Conservation (phyloP, 2,888 invertebrate species). For the Sinhomidia bicolor region DNA sequence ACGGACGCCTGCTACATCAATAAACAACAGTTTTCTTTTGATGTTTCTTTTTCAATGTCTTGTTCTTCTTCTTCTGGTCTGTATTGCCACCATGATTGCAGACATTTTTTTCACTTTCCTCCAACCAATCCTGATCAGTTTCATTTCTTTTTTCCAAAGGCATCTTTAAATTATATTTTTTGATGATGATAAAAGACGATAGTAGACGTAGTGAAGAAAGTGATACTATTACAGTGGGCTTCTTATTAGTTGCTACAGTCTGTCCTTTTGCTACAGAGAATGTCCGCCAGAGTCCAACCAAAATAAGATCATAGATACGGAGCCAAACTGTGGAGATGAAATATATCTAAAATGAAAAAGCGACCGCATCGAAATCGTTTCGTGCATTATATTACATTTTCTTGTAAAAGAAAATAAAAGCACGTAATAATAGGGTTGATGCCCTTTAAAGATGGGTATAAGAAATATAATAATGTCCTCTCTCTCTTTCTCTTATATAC, state of each 20-base stretch:
- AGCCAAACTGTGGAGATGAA: no score
- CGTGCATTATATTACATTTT: neutral
- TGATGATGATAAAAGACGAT: no score
- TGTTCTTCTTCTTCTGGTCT: neutral
- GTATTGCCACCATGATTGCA: no score
- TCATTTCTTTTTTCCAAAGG: neutral
- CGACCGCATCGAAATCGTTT: no score
- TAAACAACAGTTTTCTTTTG: neutral
- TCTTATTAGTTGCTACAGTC: no score
- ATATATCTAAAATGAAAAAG: neutral
- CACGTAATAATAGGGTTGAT: neutral
- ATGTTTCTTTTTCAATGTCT: neutral
- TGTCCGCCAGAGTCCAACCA: neutral
- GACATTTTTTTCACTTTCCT: neutral
- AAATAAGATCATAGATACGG: no score
- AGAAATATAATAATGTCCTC: neutral
- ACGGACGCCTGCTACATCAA: neutral
- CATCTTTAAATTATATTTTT: neutral
- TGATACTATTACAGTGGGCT: neutral
- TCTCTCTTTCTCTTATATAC: no score
- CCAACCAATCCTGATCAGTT: slow-evolving; percentile 43
- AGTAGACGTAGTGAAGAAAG: no score
- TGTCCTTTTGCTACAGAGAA: no score
- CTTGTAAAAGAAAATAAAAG: neutral
- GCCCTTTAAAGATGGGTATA: neutral